Evolutionary conservation across 2,888 invertebrate genomes (phyloP).

Genomic region (Pantelozetes paolii): DNA sequence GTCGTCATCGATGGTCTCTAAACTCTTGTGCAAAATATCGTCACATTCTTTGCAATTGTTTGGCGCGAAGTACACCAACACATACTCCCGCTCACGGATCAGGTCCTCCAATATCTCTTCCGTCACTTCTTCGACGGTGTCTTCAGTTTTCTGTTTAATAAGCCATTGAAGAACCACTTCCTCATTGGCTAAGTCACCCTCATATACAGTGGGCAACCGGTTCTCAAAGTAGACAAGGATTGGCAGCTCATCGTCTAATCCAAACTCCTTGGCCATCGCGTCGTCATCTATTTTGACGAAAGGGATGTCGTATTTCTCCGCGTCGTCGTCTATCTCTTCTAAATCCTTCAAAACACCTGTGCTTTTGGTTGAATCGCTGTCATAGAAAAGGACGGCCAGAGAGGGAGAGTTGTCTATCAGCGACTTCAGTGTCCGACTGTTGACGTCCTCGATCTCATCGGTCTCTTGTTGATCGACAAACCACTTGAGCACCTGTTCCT

Average conservation of each 20-base stretch:
- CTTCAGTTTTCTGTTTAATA: constrained; percentile 73
- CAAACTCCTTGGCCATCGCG: constrained; percentile 77
- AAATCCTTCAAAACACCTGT: constrained; percentile 46
- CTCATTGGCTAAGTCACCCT: constrained; percentile 53
- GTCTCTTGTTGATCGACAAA: constrained; percentile 84
- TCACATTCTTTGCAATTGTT: constrained; percentile 74
- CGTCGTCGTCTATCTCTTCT: constrained; percentile 49
- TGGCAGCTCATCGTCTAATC: constrained; percentile 69
- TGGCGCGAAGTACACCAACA: constrained; percentile 74
- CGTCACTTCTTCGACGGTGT: constrained; percentile 89
- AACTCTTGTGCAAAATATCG: constrained; percentile 68
- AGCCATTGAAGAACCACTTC: constrained; percentile 82
- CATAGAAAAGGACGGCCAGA: constrained; percentile 76
- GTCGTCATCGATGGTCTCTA: constrained; percentile 89
- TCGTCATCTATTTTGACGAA: constrained; percentile 52
- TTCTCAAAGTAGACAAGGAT: constrained; percentile 71
- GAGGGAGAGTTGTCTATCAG: constrained; percentile 84
- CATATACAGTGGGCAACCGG: constrained; percentile 54
- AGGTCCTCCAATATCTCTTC: constrained; percentile 80
- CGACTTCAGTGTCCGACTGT: constrained; percentile 72
- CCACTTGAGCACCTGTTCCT: constrained; percentile 80
- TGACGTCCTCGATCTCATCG: constrained; percentile 82
- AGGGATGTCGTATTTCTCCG: constrained; percentile 48
- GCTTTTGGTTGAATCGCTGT: constrained; percentile 51
- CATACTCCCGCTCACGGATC: constrained; percentile 84